A percentile compares a stretch with the other conserved stretches of the same genome.
Evolutionary conservation across 2,797 vertebrate species (phyloP).

Genomic region (Enteromius treurensis): DNA sequence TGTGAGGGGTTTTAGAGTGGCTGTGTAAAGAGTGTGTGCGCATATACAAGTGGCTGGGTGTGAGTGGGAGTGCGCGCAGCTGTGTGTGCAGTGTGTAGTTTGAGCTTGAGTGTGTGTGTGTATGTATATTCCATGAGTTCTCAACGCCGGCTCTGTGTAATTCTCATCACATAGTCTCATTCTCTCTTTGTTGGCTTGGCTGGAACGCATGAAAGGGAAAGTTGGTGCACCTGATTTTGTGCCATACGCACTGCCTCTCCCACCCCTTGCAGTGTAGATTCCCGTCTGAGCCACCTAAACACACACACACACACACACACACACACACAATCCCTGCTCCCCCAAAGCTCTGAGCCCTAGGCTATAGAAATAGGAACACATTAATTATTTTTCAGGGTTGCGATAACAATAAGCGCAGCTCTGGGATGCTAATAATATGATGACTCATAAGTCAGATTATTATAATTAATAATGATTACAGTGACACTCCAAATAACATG

Average conservation of each 20-base stretch:
- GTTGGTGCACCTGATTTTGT: slow-evolving; percentile 48
- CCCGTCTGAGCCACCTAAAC: slow-evolving; percentile 11
- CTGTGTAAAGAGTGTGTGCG: slow-evolving; percentile 36
- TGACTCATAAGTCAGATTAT: slow-evolving; percentile 79
- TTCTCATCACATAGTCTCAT: slow-evolving; percentile 46
- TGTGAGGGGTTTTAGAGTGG: slow-evolving; percentile 42
- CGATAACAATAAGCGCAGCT: slow-evolving; percentile 78
- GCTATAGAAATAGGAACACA: slow-evolving; percentile 60
- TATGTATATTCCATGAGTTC: slow-evolving; percentile 47
- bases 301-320: slow-evolving; percentile 7
- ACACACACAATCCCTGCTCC: slow-evolving; percentile 23
- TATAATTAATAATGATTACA: slow-evolving; percentile 77
- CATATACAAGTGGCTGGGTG: slow-evolving; percentile 48
- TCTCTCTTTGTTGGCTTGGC: slow-evolving; percentile 47
- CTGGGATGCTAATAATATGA: slow-evolving; percentile 81
- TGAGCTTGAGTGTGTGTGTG: not conserved
- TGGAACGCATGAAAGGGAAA: slow-evolving; percentile 44
- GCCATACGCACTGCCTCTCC: slow-evolving; percentile 17
- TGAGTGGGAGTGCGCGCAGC: slow-evolving; percentile 35
- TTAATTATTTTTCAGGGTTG: slow-evolving; percentile 60
- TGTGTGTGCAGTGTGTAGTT: slow-evolving; percentile 45
- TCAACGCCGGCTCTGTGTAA: slow-evolving; percentile 24
- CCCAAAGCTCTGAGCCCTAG: slow-evolving; percentile 53
- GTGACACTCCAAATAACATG: slow-evolving; percentile 59
- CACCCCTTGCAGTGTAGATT: slow-evolving; percentile 24